Evolutionary conservation across 2,888 invertebrate species (phyloP).

Genomic region (Poecilobothrus nobilitatus): DNA sequence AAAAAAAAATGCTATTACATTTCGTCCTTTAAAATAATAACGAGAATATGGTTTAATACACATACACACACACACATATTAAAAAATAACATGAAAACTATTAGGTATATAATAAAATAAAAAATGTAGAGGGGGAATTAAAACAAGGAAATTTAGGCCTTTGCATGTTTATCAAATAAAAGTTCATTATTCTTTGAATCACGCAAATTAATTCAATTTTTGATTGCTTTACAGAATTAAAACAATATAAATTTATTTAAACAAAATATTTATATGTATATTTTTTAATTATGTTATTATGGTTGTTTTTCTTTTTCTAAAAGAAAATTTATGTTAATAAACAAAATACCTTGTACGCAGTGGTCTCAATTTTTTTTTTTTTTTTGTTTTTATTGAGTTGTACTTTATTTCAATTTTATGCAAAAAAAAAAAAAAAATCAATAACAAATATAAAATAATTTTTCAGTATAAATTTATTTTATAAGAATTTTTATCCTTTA

Average conservation of each 20-base stretch:
- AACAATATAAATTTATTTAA: neutral
- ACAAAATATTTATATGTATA: neutral
- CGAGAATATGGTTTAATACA: neutral
- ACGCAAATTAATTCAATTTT: neutral
- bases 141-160: neutral
- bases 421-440: too few relatives aligned
- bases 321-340: too few relatives aligned
- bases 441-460: too few relatives aligned
- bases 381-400: too few relatives aligned
- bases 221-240: neutral
- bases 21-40: neutral
- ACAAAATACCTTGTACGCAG: too few relatives aligned
- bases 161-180: slow-evolving; percentile 1
- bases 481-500: too few relatives aligned
- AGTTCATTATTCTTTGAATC: slow-evolving; percentile 3
- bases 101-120: too few relatives aligned
- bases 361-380: too few relatives aligned
- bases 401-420: too few relatives aligned
- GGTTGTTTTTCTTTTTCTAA: neutral
- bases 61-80: too few relatives aligned
- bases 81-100: too few relatives aligned
- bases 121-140: neutral
- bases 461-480: too few relatives aligned
- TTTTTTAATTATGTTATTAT: neutral
- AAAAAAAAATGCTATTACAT: neutral